These are phyloP conservation scores for Platalea minor DNA, from an alignment of 2,797 vertebrate species.

Conservation along the genomic window DNA sequence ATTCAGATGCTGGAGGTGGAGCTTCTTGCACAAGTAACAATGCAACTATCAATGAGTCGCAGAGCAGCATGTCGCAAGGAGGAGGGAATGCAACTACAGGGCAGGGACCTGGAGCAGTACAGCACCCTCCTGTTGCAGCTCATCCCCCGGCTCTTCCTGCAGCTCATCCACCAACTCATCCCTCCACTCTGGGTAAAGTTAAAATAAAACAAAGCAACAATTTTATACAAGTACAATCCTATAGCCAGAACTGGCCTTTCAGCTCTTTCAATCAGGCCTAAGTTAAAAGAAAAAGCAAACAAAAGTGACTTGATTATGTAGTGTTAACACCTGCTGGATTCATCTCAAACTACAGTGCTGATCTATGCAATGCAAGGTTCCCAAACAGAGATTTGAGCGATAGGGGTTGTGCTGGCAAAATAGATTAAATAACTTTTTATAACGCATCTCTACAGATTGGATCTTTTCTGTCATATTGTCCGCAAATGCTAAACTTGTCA, in stretches of 20 bases:
- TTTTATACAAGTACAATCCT: not conserved
- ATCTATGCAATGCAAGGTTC: not conserved
- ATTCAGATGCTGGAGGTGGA: slow-evolving; percentile 87
- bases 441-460: fast-evolving
- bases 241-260: not conserved
- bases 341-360: not conserved
- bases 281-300: not conserved
- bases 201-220: not conserved
- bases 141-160: slow-evolving; percentile 81
- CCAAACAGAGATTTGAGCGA: not conserved
- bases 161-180: slow-evolving; percentile 58
- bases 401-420: not conserved
- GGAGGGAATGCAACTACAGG: slow-evolving; percentile 69
- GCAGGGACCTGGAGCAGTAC: slow-evolving; percentile 75
- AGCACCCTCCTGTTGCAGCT: slow-evolving; percentile 81
- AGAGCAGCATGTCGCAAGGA: slow-evolving; percentile 85
- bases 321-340: not conserved
- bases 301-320: not conserved
- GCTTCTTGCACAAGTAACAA: slow-evolving; percentile 88
- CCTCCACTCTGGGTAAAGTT: slow-evolving; percentile 76
- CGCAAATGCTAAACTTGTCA: not conserved
- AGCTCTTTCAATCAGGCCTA: not conserved
- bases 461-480: not conserved
- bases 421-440: not conserved
- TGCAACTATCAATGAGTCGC: slow-evolving; percentile 84